These are phyloP conservation scores for Papilio helenus DNA, from an alignment of 1,140 invertebrate species.

Conservation along the genomic window DNA sequence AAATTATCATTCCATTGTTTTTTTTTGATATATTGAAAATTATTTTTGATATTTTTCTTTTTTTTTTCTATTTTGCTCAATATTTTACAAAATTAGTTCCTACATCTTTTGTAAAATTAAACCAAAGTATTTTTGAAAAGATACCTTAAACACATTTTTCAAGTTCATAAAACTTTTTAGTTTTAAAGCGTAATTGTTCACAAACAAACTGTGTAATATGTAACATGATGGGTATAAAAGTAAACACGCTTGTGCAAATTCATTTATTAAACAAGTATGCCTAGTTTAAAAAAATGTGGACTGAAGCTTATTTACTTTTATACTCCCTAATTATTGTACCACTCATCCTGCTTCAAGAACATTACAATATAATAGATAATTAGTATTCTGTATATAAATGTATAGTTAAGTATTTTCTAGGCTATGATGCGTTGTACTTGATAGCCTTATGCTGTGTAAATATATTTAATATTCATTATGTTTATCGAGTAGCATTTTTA, in stretches of 20 bases:
- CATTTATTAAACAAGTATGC: no score
- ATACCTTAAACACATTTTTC: background rate
- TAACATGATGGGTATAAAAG: no score
- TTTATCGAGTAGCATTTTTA: slow-evolving; percentile 3
- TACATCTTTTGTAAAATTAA: background rate
- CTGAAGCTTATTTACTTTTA: no score
- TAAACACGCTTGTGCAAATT: no score
- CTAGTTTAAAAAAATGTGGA: no score
- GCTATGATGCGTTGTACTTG: slow-evolving; percentile 59
- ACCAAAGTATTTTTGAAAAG: background rate
- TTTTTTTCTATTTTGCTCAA: background rate
- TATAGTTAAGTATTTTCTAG: slow-evolving; percentile 46
- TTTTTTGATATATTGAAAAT: background rate
- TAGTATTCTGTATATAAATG: background rate
- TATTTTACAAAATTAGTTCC: background rate
- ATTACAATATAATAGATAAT: background rate
- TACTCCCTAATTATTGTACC: background rate
- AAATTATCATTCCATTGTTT: slow-evolving; percentile 1
- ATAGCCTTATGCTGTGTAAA: slow-evolving; percentile 55
- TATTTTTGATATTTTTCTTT: background rate
- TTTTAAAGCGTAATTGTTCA: background rate
- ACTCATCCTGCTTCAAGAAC: background rate
- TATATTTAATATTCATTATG: slow-evolving; percentile 48
- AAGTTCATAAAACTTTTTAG: background rate
- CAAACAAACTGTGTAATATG: background rate